Evolutionary conservation across 2,888 invertebrate genomes (phyloP).

Genomic region (Arrhopalites spinosus): DNA sequence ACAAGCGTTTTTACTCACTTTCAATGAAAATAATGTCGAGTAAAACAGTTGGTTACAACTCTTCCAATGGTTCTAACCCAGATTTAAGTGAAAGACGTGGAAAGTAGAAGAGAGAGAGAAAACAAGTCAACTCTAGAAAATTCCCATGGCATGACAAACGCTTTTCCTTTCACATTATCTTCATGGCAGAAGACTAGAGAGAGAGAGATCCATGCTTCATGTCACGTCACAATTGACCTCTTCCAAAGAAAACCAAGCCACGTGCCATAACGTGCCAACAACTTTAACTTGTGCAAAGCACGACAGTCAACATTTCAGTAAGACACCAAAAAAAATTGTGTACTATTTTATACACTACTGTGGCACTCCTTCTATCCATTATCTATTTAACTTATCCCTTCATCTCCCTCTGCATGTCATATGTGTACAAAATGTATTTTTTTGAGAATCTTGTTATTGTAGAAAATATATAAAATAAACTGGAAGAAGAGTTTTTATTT

Average conservation of each 20-base stretch:
- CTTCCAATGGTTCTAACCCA: background rate
- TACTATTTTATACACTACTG: background rate
- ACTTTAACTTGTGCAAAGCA: background rate
- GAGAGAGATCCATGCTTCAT: background rate
- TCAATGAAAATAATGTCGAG: background rate
- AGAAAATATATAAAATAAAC: too few species aligned
- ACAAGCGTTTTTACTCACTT: conserved; percentile 3
- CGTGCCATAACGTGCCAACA: conserved; percentile 4
- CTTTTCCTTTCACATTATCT: conserved; percentile 19
- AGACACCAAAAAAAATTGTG: background rate
- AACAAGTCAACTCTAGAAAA: background rate
- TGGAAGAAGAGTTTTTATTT: too few species aligned
- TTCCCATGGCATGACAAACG: conserved; percentile 18
- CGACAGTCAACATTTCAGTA: background rate
- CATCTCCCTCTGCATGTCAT: background rate
- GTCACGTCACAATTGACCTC: conserved; percentile 8
- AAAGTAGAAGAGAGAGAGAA: background rate
- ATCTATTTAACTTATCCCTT: background rate
- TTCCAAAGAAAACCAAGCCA: background rate
- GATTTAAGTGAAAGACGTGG: background rate
- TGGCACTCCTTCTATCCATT: background rate
- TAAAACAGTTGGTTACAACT: conserved; percentile 10
- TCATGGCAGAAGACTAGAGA: background rate
- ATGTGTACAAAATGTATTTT: too few species aligned
- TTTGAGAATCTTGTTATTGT: too few species aligned